Evolutionary conservation across 2,113 vertebrate species (phyloP).

Genomic region (Sus scrofa): T2T-Sscrofa CM000820.6:120300501-120301000

Average conservation of each 20-base stretch:
- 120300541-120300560: constrained; percentile 3
- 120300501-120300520: not conserved
- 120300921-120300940: not conserved
- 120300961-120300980: too few relatives aligned
- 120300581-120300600: not conserved
- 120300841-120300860: not conserved
- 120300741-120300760: not conserved
- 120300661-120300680: constrained; percentile 55
- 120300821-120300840: not conserved
- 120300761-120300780: constrained; percentile 37
- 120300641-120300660: constrained; percentile 11
- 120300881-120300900: not conserved
- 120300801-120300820: not conserved
- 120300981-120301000: not conserved
- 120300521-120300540: constrained; percentile 6
- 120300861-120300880: not conserved
- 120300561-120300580: constrained; percentile 10
- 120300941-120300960: too few relatives aligned
- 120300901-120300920: not conserved
- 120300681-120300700: constrained; percentile 34
- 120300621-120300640: not conserved
- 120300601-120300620: constrained; percentile 42
- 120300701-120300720: not conserved
- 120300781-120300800: not conserved
- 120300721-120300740: constrained; percentile 53